Conservation (phyloP, 2,888 invertebrate species). For the Tetragonula carbonaria region DNA sequence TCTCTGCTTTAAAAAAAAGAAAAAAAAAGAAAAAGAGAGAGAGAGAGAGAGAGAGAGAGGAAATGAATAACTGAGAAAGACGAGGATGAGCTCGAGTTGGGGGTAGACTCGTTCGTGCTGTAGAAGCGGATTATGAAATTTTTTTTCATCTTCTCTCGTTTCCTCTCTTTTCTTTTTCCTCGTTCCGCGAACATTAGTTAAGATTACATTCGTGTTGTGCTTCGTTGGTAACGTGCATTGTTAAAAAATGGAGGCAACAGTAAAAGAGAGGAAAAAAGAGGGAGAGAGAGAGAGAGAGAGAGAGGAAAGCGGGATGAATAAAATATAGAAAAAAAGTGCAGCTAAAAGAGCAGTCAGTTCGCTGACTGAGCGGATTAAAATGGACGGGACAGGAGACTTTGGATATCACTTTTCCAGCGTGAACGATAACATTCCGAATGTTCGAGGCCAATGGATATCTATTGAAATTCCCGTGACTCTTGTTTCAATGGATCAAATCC, state of each 20-base stretch:
- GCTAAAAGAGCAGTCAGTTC: neutral
- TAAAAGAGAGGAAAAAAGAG: neutral
- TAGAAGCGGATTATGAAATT: slow-evolving; percentile 7
- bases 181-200: slow-evolving; percentile 26
- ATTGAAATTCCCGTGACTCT: slow-evolving; percentile 64
- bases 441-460: slow-evolving; percentile 43
- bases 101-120: neutral
- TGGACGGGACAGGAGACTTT: slow-evolving; percentile 21
- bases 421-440: slow-evolving; percentile 53
- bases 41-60: no score
- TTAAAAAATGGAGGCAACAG: neutral
- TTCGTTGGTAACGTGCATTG: neutral
- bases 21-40: no score
- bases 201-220: slow-evolving; percentile 17
- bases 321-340: slow-evolving; percentile 5
- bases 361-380: slow-evolving; percentile 42
- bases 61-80: neutral
- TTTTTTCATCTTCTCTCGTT: neutral
- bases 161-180: neutral
- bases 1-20: neutral
- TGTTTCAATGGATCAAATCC: slow-evolving; percentile 66
- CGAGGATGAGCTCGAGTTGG: neutral
- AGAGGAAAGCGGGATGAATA: neutral
- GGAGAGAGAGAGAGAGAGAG: neutral
- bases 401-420: slow-evolving; percentile 51